A percentile compares a stretch with the other conserved stretches of the same genome.
Evolutionary conservation across 2,797 vertebrate genomes (phyloP).

Genomic region (Halcyon chelicuti): DNA sequence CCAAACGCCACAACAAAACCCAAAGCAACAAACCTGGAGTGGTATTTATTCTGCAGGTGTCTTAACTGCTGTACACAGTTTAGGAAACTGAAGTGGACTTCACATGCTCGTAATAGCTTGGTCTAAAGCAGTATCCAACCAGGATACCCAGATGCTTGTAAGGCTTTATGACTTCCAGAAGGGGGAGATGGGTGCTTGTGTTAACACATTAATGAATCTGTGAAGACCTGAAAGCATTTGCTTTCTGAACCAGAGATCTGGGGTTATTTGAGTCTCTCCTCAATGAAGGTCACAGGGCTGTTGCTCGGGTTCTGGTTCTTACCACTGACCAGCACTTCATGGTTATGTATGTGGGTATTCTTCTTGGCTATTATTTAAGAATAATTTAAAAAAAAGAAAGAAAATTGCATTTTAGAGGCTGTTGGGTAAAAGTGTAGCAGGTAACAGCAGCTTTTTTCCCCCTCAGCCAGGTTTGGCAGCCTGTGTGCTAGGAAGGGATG

Average conservation of each 20-base stretch:
- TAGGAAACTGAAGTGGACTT: background rate
- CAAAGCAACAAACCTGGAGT: background rate
- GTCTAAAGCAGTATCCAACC: background rate
- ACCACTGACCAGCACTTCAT: background rate
- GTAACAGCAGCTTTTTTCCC: background rate
- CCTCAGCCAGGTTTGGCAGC: background rate
- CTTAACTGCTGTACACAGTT: fast-evolving
- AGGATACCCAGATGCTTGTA: background rate
- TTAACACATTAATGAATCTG: fast-evolving
- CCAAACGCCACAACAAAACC: background rate
- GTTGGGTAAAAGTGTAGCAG: background rate
- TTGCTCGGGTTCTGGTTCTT: background rate
- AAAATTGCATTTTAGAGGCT: background rate
- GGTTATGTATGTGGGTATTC: background rate
- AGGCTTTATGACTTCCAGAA: background rate
- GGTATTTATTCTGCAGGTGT: background rate
- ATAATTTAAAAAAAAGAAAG: background rate
- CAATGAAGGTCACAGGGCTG: background rate
- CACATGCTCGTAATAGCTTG: background rate
- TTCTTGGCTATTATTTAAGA: background rate
- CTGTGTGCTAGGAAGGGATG: background rate
- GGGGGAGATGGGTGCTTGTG: background rate
- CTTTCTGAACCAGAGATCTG: background rate
- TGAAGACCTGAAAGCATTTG: background rate
- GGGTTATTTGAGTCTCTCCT: background rate